These are phyloP conservation scores for Lampris megalopsis DNA, from an alignment of 2,113 vertebrate species.

Conservation along the genomic window DNA sequence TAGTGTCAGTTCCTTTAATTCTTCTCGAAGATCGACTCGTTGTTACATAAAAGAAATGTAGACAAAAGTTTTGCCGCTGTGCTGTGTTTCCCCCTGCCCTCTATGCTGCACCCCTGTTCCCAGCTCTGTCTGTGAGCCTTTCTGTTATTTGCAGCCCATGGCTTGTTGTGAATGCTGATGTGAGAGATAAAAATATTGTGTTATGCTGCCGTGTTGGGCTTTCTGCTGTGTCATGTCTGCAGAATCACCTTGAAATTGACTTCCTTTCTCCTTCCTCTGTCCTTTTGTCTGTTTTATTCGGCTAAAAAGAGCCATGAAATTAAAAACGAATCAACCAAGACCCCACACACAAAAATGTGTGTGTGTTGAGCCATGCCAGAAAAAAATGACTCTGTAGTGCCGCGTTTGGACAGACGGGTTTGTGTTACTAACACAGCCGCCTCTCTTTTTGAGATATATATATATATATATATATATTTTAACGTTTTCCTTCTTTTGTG, in stretches of 20 bases:
- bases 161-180: slow-evolving; percentile 81
- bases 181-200: slow-evolving; percentile 74
- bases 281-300: slow-evolving; percentile 40
- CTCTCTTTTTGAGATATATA: slow-evolving; percentile 23
- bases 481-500: slow-evolving; percentile 68
- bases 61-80: slow-evolving; percentile 3
- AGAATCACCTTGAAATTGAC: slow-evolving; percentile 79
- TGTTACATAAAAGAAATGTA: background rate
- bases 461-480: slow-evolving; percentile 12
- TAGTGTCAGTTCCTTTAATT: too few relatives aligned
- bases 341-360: slow-evolving; percentile 50
- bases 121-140: slow-evolving; percentile 67
- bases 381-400: slow-evolving; percentile 21
- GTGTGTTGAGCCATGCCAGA: background rate
- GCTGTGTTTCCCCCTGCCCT: slow-evolving; percentile 20
- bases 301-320: slow-evolving; percentile 43
- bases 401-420: slow-evolving; percentile 41
- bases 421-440: slow-evolving; percentile 64
- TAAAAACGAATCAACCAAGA: slow-evolving; percentile 48
- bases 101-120: slow-evolving; percentile 47
- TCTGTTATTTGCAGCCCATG: slow-evolving; percentile 78
- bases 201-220: slow-evolving; percentile 77
- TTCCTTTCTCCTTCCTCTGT: slow-evolving; percentile 53
- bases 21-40: background rate
- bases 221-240: slow-evolving; percentile 75